Evolutionary conservation across 2,888 invertebrate genomes (phyloP), one percentile per base, ranked within the genome.

Genomic region (Sphecodes monilicornis): DNA sequence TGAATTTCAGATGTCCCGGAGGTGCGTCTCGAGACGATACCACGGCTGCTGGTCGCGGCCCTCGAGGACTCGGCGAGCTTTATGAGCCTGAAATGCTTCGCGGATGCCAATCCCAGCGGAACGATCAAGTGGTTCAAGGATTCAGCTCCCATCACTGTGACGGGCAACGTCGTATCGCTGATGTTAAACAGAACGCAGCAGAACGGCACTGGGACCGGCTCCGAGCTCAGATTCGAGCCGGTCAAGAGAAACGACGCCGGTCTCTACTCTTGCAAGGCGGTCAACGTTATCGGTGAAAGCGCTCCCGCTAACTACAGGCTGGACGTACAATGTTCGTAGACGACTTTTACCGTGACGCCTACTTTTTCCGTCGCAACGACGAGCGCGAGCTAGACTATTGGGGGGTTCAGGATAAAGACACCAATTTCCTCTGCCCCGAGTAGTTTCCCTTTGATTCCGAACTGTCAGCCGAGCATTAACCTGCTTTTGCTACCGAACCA

Each of bases 251-350:
- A 96, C 57, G 96, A 95, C 73, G 93, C 98, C 91, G 98, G 98
- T 4, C 97, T 97, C 90, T 98, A 98, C 95, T 97, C 97, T 87
- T 98, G 98, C 95, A 97, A 97, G 82, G 98, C 98, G n/a, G 96
- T 97, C 91, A 98, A 98, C 95, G 96, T 96, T 90, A 98, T 98
- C 88, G 97, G 97, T 90, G 97, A 95, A 91, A 95, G 95, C 91
- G 94, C 95, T 70, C 95, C 95, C 11, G 95, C 96, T 80, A 95
- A 95, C 88, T 95, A 96, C 87, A 94, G 95, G 68, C 93, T 96
- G 66, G 96, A 96, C 91, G 96, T 96, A 68, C 96, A 96, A 94
- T 96, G 96, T 96, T 86, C 79, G 90, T 80, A 66, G 77, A 74
- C 78, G 77, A 74, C 78, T 74, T 77, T 80, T 76, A 78, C 57